Base-by-base conservation (phyloP, 2,888 invertebrate genomes). In the Danaus chrysippus region DNA sequence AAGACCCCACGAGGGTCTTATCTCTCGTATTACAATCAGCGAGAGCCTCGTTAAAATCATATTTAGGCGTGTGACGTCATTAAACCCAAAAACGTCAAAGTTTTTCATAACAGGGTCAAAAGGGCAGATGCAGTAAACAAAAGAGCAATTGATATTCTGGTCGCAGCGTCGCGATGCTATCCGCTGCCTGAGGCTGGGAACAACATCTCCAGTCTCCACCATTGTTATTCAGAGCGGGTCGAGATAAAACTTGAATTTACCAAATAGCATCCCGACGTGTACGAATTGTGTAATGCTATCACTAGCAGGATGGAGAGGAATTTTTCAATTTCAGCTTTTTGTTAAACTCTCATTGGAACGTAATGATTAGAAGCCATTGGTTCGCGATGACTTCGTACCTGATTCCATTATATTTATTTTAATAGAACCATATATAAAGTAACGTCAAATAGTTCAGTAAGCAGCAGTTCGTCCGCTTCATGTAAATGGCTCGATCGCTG, bases 151-250 rank as follows among this genome's bases (percentile, higher is more conserved):
- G 61, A 43, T 42, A 61, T 61, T 56, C 61, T 15, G 41, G 56
- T 56, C 52, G 56, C 61, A 23, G 34, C 13, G 56, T 56, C 11
- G 8, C 13, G 61, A 61, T 61, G 55, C 11, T 61, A 61, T 61
- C 61, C 17, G 42, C 56, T 56, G 41, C 43, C 23, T 43, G 49
- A 23, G 49, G 58, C 58, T 49, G 60, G 60, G 13, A 49, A 59
- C 55, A 60, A 42, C 60, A 60, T 60, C 60, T 55, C 15, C 11
- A 10, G 55, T 60, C 60, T 55, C 15, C 11, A 10, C n/a, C 44
- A 17, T 60, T 60, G 23, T 55, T 49, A 60, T 60, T 60, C 60
- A 60, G 60, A 41, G 49, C 60, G 46, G 55, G 60, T 46, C 23
- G 46, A 42, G 60, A 49, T 44, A 55, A 19, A 60, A 49, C 17